A percentile compares a stretch with the other conserved stretches of the same genome.
Conservation (phyloP, 2,113 vertebrate species). For the Collichthys lucidus region DNA sequence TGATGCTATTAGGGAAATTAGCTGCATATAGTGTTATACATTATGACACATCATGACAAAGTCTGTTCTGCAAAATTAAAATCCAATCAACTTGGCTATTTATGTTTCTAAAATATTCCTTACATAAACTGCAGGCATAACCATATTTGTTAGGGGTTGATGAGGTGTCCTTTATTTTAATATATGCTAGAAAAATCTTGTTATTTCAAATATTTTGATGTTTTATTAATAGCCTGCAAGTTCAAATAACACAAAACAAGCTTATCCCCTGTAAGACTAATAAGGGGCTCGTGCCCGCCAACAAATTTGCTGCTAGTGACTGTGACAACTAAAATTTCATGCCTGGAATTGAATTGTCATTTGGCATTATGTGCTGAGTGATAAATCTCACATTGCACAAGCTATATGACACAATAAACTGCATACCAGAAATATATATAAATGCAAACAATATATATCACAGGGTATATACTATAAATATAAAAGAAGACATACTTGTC, state of each 20-base stretch:
- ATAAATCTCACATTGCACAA: background rate
- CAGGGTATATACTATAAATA: background rate
- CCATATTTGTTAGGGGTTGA: background rate
- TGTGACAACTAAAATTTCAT: background rate
- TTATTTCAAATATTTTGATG: background rate
- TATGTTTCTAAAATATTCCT: background rate
- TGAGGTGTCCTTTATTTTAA: background rate
- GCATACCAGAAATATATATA: background rate
- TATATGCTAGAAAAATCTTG: background rate
- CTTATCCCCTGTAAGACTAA: background rate
- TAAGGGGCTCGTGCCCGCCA: background rate
- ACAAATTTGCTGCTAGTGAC: background rate
- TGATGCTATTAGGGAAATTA: conserved; percentile 43
- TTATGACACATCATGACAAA: background rate
- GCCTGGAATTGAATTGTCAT: conserved; percentile 1
- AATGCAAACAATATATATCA: background rate
- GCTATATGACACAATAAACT: background rate
- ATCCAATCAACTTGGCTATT: background rate
- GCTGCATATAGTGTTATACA: conserved; percentile 38
- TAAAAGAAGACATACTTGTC: background rate
- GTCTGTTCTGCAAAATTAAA: conserved; percentile 3
- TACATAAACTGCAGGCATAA: background rate
- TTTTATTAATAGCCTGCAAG: background rate
- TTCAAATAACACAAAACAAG: conserved; percentile 5
- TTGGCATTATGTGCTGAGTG: background rate